A percentile compares a stretch with the other conserved stretches of the same genome.
These are phyloP conservation scores for Zaprionus kolodkinae DNA, from an alignment of 1,140 invertebrate genomes.

Conservation along the genomic window DNA sequence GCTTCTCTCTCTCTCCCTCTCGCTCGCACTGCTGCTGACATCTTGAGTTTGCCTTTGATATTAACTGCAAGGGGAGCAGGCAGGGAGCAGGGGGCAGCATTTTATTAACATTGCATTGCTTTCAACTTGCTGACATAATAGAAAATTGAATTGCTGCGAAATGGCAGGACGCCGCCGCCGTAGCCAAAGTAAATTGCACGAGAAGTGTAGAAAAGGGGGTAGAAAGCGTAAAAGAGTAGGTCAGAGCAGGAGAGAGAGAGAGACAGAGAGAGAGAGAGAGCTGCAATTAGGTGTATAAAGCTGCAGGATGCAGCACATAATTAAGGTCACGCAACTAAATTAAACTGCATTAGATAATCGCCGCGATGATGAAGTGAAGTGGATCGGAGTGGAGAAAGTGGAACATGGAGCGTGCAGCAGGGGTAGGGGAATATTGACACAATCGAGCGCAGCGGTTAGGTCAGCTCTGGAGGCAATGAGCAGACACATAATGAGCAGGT, in stretches of 20 bases:
- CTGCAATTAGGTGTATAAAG: conserved; percentile 75
- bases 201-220: conserved; percentile 4
- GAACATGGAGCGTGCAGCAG: not conserved
- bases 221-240: not conserved
- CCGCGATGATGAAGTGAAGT: conserved; percentile 13
- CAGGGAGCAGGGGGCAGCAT: conserved; percentile 32
- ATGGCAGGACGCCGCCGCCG: conserved; percentile 10
- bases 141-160: conserved; percentile 78
- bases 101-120: conserved; percentile 81
- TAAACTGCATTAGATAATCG: conserved; percentile 42
- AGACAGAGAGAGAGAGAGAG: not conserved
- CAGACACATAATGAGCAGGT: not conserved
- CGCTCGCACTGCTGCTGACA: conserved; percentile 45
- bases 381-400: conserved; percentile 13
- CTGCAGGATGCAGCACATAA: conserved; percentile 68
- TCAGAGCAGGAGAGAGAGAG: too few relatives aligned
- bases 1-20: conserved; percentile 8
- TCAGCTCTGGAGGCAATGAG: not conserved
- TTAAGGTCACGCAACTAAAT: conserved; percentile 58
- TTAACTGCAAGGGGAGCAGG: conserved; percentile 12
- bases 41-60: conserved; percentile 47
- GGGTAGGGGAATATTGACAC: not conserved
- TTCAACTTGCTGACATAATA: conserved; percentile 78
- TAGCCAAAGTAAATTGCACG: not conserved
- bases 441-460: not conserved